Evolutionary conservation across 2,797 vertebrate genomes (phyloP).

Genomic region (Anguilla pacifica): DNA sequence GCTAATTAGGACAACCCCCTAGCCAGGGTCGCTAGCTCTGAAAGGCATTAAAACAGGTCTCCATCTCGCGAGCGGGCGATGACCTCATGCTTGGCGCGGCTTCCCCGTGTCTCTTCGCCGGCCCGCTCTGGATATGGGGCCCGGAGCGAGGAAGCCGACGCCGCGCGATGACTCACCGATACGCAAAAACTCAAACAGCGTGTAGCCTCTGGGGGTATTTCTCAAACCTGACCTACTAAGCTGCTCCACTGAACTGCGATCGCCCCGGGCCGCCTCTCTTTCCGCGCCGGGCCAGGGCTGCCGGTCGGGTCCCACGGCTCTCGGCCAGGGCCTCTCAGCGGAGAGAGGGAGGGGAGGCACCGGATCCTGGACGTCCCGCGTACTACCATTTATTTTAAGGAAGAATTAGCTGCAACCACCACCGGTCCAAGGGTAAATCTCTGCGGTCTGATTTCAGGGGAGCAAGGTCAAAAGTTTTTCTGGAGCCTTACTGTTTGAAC

Average conservation of each 20-base stretch:
- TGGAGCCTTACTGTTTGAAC: not conserved
- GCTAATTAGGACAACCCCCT: constrained; percentile 18
- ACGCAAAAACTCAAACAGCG: constrained; percentile 42
- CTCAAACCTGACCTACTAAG: constrained; percentile 57
- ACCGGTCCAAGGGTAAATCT: not conserved
- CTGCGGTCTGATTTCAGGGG: not conserved
- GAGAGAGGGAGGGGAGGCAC: not conserved
- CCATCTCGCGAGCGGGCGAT: constrained; percentile 31
- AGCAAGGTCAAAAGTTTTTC: not conserved
- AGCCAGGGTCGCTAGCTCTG: constrained; percentile 31
- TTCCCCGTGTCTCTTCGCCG: not conserved
- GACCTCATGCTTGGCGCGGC: constrained; percentile 38
- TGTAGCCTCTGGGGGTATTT: constrained; percentile 36
- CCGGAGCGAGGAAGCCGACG: constrained; percentile 34
- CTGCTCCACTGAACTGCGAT: constrained; percentile 41
- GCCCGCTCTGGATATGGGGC: constrained; percentile 42
- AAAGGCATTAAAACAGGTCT: constrained; percentile 31
- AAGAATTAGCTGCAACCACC: not conserved
- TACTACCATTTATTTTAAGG: not conserved
- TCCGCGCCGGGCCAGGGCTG: constrained; percentile 27
- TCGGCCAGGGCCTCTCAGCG: not conserved
- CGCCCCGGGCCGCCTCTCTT: constrained; percentile 42
- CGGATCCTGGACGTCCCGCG: not conserved
- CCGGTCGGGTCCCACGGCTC: not conserved
- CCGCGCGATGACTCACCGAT: constrained; percentile 43